phyloP scores from a whole-genome alignment of 2,113 vertebrate species.

The Dermatemys mawii region DNA sequence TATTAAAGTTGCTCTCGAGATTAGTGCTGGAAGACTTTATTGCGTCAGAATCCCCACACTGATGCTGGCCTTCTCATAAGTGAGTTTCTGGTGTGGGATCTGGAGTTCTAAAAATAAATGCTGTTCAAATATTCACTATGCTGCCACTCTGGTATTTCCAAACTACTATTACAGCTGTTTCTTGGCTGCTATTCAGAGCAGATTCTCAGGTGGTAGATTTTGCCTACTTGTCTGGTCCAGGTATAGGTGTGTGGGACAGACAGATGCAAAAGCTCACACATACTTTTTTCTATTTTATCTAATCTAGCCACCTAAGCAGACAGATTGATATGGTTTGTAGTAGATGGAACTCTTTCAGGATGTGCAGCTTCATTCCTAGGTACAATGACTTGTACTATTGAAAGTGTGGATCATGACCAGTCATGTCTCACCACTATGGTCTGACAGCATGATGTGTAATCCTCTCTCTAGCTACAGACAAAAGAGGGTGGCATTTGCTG shows the following conservation, averaged over 20 bases:
- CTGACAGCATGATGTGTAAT: not conserved
- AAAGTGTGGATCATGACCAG: not conserved
- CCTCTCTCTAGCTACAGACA: not conserved
- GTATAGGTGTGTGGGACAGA: not conserved
- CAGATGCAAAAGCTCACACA: not conserved
- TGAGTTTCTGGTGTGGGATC: not conserved
- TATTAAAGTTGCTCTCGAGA: not conserved
- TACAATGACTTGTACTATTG: not conserved
- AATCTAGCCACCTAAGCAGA: not conserved
- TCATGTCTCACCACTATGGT: not conserved
- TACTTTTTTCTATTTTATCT: not conserved
- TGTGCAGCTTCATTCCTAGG: not conserved
- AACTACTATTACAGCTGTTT: not conserved
- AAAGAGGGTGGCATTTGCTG: not conserved
- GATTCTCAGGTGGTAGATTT: not conserved
- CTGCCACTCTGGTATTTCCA: not conserved
- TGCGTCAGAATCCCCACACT: too few species aligned
- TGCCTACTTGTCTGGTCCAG: not conserved
- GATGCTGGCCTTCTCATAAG: not conserved
- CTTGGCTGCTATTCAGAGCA: not conserved
- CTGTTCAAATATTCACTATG: not conserved
- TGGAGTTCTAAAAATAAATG: not conserved
- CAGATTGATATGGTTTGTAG: not conserved
- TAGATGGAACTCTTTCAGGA: not conserved
- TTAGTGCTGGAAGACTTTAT: not conserved